A percentile compares a stretch with the other conserved stretches of the same genome.
phyloP scores from a whole-genome alignment of 1,140 invertebrate species.

The Meloidogyne exigua region DNA sequence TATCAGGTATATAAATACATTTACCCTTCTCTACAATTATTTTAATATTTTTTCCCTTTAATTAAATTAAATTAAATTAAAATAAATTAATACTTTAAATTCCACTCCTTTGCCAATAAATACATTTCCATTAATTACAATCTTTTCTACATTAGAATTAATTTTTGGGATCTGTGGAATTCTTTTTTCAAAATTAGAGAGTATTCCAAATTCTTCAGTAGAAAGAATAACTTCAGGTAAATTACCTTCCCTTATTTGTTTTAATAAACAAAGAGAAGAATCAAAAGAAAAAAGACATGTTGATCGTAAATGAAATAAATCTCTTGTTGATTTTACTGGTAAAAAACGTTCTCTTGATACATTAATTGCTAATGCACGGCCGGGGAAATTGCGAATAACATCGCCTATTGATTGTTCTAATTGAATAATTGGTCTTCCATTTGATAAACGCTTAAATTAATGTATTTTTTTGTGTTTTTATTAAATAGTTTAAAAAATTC shows the following conservation, averaged over 20 bases:
- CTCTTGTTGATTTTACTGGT: slow-evolving; percentile 59
- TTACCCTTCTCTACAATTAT: background rate
- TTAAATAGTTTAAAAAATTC: slow-evolving; percentile 15
- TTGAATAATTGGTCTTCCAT: slow-evolving; percentile 54
- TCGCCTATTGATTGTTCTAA: slow-evolving; percentile 60
- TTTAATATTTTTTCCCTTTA: background rate
- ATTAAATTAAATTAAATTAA: too few species aligned
- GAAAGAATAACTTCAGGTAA: slow-evolving; percentile 12
- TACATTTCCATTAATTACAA: slow-evolving; percentile 12
- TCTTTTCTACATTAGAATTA: slow-evolving; percentile 11
- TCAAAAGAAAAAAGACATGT: background rate
- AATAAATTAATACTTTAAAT: slow-evolving; percentile 11
- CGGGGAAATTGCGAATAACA: slow-evolving; percentile 42
- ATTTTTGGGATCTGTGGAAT: slow-evolving; percentile 17
- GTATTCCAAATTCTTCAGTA: background rate
- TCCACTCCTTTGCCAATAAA: slow-evolving; percentile 10
- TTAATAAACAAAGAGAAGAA: slow-evolving; percentile 8
- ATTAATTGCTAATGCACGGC: slow-evolving; percentile 38
- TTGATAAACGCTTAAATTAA: slow-evolving; percentile 44
- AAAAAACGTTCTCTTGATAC: slow-evolving; percentile 55
- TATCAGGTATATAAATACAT: background rate
- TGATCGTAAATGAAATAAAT: slow-evolving; percentile 27
- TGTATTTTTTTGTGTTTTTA: background rate
- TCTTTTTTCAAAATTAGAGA: slow-evolving; percentile 8
- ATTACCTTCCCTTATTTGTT: background rate